These are phyloP conservation scores for Coreius guichenoti DNA, from an alignment of 2,797 vertebrate genomes.

Conservation along the genomic window DNA sequence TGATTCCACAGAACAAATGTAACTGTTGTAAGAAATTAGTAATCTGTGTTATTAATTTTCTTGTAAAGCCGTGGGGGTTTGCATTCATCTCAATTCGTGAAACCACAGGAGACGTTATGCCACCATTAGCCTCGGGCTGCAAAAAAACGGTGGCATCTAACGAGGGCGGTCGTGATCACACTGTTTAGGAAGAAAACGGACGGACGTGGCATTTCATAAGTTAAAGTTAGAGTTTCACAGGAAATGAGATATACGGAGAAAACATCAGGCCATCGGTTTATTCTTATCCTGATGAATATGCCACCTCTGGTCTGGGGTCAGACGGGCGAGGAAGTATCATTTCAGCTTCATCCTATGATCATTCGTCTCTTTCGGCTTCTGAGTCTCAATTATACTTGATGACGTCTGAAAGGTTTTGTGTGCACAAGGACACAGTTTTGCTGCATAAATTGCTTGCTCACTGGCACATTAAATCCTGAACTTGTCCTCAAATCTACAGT, in stretches of 20 bases:
- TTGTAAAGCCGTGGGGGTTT: constrained; percentile 3
- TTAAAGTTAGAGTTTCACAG: constrained; percentile 9
- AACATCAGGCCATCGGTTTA: constrained; percentile 12
- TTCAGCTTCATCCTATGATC: constrained; percentile 1
- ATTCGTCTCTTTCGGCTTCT: constrained; percentile 12
- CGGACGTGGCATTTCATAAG: neutral
- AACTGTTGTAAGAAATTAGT: neutral
- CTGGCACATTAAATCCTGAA: neutral
- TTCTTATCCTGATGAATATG: constrained; percentile 41
- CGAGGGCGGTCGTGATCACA: neutral
- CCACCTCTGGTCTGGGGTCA: constrained; percentile 28
- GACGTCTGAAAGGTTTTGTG: neutral
- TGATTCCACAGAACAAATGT: neutral
- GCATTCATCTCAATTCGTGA: constrained; percentile 24
- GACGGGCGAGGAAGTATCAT: constrained; percentile 16
- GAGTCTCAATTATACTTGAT: neutral
- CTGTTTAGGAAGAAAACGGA: neutral
- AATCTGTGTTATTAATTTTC: constrained; percentile 30
- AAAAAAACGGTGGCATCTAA: neutral
- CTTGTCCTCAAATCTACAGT: neutral
- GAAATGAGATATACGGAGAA: neutral
- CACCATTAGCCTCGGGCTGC: constrained; percentile 17
- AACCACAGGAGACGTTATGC: neutral
- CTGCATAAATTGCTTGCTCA: neutral
- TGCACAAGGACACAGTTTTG: neutral